Conservation (phyloP, 2,797 vertebrate species). For the Chrysocyon brachyurus region DNA sequence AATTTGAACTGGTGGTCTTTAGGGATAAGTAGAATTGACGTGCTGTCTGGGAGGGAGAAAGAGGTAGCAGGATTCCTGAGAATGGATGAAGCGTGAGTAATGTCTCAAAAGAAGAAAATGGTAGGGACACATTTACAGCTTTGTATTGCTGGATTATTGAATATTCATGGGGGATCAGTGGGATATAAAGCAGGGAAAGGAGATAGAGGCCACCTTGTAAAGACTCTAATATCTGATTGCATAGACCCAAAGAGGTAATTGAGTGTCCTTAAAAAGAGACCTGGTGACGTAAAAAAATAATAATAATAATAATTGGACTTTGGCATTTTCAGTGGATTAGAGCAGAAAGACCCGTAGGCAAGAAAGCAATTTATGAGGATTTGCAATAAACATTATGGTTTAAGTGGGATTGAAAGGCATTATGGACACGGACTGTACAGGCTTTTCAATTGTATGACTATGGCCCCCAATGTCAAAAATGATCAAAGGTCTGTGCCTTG, state of each 20-base stretch:
- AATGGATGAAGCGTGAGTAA: constrained; percentile 70
- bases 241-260: background rate
- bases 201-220: background rate
- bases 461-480: no score
- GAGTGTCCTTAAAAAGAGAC: background rate
- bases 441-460: background rate
- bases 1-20: constrained; percentile 76
- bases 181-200: background rate
- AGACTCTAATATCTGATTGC: background rate
- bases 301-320: background rate
- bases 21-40: constrained; percentile 61
- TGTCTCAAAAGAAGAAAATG: constrained; percentile 45
- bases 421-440: background rate
- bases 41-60: constrained; percentile 42
- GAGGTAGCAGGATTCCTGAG: constrained; percentile 65
- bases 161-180: background rate
- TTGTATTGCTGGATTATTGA: background rate
- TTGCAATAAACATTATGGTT: background rate
- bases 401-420: background rate
- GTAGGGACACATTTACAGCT: background rate
- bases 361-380: background rate
- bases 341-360: background rate
- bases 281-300: background rate
- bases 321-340: background rate
- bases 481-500: background rate